phyloP scores from a whole-genome alignment of 1,140 invertebrate genomes.

The Conopomorpha cramerella region DNA sequence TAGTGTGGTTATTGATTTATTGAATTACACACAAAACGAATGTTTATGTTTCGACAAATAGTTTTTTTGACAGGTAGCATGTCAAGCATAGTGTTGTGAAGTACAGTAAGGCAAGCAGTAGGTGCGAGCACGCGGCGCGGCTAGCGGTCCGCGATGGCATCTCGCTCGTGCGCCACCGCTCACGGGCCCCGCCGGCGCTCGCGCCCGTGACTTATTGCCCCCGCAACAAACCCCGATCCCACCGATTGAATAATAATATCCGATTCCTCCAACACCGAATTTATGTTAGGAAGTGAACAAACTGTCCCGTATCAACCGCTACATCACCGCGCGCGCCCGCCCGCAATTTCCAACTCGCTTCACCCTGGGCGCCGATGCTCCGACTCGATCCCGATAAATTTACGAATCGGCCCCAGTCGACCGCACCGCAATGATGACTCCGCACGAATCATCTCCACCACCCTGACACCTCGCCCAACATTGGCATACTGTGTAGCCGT shows the following conservation, averaged over 20 bases:
- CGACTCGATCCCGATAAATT: slow-evolving; percentile 45
- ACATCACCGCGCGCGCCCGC: slow-evolving; percentile 30
- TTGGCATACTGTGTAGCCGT: too few relatives aligned
- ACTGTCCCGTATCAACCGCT: slow-evolving; percentile 38
- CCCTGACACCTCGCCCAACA: slow-evolving; percentile 4
- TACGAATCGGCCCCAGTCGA: slow-evolving; percentile 21
- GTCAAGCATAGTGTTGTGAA: too few relatives aligned
- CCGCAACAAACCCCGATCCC: slow-evolving; percentile 49
- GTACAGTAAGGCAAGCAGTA: too few relatives aligned
- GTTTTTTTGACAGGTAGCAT: too few relatives aligned
- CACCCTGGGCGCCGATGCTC: slow-evolving; percentile 27
- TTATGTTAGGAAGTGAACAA: slow-evolving; percentile 54
- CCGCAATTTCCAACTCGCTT: slow-evolving; percentile 30
- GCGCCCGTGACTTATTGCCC: slow-evolving; percentile 53
- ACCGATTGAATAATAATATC: slow-evolving; percentile 57
- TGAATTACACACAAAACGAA: too few relatives aligned
- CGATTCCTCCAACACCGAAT: slow-evolving; percentile 53
- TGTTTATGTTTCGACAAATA: too few relatives aligned
- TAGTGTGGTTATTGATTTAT: too few relatives aligned
- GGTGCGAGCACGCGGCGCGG: too few relatives aligned
- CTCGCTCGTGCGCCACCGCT: slow-evolving; percentile 48
- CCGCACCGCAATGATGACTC: slow-evolving; percentile 21
- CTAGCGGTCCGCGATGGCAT: slow-evolving; percentile 36
- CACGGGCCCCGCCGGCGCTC: slow-evolving; percentile 48
- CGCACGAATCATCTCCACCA: slow-evolving; percentile 8